Conservation (phyloP, 2,888 invertebrate species). For the Thumatha senex region DNA sequence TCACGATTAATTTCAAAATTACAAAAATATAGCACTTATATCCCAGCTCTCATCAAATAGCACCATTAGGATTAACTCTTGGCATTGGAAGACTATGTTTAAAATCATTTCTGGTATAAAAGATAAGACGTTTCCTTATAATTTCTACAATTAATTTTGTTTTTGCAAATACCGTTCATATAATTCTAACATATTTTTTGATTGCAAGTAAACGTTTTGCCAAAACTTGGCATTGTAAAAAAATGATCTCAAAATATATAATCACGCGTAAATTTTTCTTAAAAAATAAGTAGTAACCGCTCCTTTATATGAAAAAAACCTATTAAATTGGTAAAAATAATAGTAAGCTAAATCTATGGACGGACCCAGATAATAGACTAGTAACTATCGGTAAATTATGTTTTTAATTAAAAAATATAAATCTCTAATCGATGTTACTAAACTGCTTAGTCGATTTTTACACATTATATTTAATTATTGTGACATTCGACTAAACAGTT, state of each 20-base stretch:
- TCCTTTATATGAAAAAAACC: slow-evolving; percentile 33
- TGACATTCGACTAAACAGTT: slow-evolving; percentile 19
- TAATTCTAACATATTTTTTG: neutral
- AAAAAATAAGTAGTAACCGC: slow-evolving; percentile 32
- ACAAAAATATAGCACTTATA: neutral
- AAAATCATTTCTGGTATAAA: neutral
- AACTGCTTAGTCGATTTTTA: slow-evolving; percentile 23
- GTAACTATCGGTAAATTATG: slow-evolving; percentile 39
- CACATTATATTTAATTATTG: slow-evolving; percentile 3
- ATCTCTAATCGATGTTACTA: slow-evolving; percentile 28
- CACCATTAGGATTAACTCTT: slow-evolving; percentile 4
- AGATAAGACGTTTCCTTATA: slow-evolving; percentile 8
- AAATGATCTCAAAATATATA: slow-evolving; percentile 6
- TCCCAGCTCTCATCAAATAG: neutral
- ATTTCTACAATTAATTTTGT: slow-evolving; percentile 10
- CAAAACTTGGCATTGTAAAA: neutral
- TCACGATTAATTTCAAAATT: too few relatives aligned
- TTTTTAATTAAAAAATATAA: slow-evolving; percentile 20
- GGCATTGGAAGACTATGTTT: slow-evolving; percentile 7
- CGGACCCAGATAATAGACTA: slow-evolving; percentile 51
- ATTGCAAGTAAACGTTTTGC: neutral
- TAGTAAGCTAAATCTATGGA: slow-evolving; percentile 44
- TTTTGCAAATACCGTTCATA: neutral
- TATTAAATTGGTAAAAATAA: slow-evolving; percentile 38
- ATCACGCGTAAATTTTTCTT: slow-evolving; percentile 10